These are phyloP conservation scores for Carassius auratus DNA, from an alignment of 2,113 vertebrate genomes.

Conservation along the genomic window DNA sequence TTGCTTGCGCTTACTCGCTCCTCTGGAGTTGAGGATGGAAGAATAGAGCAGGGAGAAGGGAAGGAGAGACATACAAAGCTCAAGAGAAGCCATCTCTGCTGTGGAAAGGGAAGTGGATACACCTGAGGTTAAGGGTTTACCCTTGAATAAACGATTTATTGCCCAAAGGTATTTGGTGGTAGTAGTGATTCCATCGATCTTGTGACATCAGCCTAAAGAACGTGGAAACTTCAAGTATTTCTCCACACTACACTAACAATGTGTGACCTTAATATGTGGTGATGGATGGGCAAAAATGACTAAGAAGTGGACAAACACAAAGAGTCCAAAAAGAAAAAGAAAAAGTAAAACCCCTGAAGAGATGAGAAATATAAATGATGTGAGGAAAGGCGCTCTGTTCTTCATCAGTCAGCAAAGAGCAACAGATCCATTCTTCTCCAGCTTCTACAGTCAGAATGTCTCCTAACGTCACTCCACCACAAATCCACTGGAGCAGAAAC, in stretches of 20 bases:
- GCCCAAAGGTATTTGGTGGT: constrained; percentile 22
- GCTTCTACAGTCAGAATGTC: constrained; percentile 1
- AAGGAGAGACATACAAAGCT: constrained; percentile 21
- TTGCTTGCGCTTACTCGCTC: constrained; percentile 28
- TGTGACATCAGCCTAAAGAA: constrained; percentile 13
- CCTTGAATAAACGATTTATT: constrained; percentile 15
- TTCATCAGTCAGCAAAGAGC: constrained; percentile 34
- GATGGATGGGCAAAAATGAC: neutral
- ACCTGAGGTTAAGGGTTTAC: constrained; percentile 7
- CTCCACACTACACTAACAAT: neutral
- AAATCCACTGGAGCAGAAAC: constrained; percentile 54
- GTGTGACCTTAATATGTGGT: neutral
- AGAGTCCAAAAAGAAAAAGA: neutral
- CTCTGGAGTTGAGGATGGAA: constrained; percentile 38
- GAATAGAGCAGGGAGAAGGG: constrained; percentile 39
- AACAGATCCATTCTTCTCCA: constrained; percentile 12
- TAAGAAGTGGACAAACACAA: neutral
- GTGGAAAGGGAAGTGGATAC: constrained; percentile 44
- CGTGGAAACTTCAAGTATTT: constrained; percentile 25
- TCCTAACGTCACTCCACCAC: constrained; percentile 25
- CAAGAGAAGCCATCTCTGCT: constrained; percentile 47
- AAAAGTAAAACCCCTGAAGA: constrained; percentile 28
- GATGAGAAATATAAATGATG: constrained; percentile 38
- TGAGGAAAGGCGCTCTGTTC: constrained; percentile 11
- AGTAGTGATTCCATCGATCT: neutral